Evolutionary conservation across 2,888 invertebrate genomes (phyloP).

Genomic region (Colostygia pectinataria): DNA sequence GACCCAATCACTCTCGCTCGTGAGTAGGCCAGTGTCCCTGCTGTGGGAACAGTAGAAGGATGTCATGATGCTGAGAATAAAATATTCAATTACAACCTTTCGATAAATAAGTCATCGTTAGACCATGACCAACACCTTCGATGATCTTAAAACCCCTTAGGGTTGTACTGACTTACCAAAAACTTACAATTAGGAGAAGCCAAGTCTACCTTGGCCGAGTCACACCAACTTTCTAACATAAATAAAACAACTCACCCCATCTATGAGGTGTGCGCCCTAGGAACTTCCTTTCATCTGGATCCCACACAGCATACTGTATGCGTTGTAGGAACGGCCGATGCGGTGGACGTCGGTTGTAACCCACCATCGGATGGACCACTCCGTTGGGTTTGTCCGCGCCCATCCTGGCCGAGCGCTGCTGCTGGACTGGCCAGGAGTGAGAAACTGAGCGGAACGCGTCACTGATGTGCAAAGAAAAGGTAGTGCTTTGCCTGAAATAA

Average conservation of each 20-base stretch:
- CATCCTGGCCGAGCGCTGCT: conserved; percentile 49
- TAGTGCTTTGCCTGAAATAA: background rate
- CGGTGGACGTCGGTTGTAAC: conserved; percentile 67
- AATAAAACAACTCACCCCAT: conserved; percentile 87
- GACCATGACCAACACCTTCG: too few species aligned
- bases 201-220: too few species aligned
- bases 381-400: conserved; percentile 74
- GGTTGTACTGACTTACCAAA: too few species aligned
- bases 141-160: too few species aligned
- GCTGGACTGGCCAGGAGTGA: conserved; percentile 4
- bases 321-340: conserved; percentile 65
- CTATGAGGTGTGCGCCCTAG: conserved; percentile 83
- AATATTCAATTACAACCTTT: too few species aligned
- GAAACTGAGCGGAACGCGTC: background rate
- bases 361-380: conserved; percentile 42
- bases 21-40: too few species aligned
- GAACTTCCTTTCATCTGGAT: conserved; percentile 83
- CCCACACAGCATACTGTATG: conserved; percentile 80
- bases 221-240: too few species aligned
- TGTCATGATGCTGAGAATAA: too few species aligned
- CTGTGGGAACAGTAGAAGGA: too few species aligned
- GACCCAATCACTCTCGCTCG: too few species aligned
- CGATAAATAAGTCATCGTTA: too few species aligned
- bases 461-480: conserved; percentile 6
- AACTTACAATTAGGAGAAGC: too few species aligned